Evolutionary conservation across 1,140 invertebrate genomes (phyloP).

Genomic region (Drosophila insularis): DNA sequence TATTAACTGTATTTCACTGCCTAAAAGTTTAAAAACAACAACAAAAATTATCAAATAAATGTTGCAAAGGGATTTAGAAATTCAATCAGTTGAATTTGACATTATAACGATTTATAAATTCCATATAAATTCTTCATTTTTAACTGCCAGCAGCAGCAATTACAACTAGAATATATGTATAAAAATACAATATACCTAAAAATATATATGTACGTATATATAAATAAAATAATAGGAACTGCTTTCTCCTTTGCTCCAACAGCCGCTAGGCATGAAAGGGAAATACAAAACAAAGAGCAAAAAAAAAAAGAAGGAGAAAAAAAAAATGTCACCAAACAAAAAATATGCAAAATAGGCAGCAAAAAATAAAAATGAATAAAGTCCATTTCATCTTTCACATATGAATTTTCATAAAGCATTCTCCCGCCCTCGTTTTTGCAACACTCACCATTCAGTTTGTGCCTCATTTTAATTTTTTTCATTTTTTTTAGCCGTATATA

Average conservation of each 20-base stretch:
- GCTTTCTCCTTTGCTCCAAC: slow-evolving; percentile 53
- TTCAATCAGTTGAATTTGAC: no score
- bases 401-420: slow-evolving; percentile 41
- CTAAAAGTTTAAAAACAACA: no score
- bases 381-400: slow-evolving; percentile 49
- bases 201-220: background rate
- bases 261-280: slow-evolving; percentile 18
- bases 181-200: background rate
- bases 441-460: background rate
- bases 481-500: slow-evolving; percentile 37
- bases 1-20: no score
- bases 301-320: slow-evolving; percentile 37
- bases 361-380: slow-evolving; percentile 39
- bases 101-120: background rate
- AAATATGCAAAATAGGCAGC: slow-evolving; percentile 66
- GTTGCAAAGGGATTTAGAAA: no score
- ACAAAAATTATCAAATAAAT: no score
- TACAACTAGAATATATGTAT: background rate
- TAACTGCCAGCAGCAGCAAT: background rate
- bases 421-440: background rate
- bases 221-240: slow-evolving; percentile 61
- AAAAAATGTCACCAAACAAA: slow-evolving; percentile 35
- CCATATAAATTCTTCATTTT: background rate
- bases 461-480: slow-evolving; percentile 61
- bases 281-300: background rate